Evolutionary conservation across 1,140 invertebrate genomes (phyloP).

Genomic region (Apis cerana): DNA sequence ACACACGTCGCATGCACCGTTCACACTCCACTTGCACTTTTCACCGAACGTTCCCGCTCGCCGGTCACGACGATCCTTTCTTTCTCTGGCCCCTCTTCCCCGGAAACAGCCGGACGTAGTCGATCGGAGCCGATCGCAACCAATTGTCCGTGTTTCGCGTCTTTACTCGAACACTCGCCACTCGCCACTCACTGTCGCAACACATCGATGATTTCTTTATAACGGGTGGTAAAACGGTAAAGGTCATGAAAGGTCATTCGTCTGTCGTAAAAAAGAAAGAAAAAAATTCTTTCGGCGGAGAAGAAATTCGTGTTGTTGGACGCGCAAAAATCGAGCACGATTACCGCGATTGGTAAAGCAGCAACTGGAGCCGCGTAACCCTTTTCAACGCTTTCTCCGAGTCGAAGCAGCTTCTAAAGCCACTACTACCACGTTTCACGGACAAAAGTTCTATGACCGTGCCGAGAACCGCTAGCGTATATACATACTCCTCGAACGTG

Average conservation of each 20-base stretch:
- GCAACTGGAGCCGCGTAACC: slow-evolving; percentile 11
- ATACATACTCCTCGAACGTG: slow-evolving; percentile 8
- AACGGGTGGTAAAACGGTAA: slow-evolving; percentile 39
- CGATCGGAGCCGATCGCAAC: slow-evolving; percentile 52
- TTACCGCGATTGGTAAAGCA: slow-evolving; percentile 7
- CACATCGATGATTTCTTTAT: slow-evolving; percentile 2
- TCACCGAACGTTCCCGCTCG: slow-evolving; percentile 38
- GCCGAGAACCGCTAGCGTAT: slow-evolving; percentile 26
- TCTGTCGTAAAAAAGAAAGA: background rate
- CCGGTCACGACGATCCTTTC: slow-evolving; percentile 44
- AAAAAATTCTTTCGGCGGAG: too few relatives aligned
- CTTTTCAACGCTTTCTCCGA: slow-evolving; percentile 32
- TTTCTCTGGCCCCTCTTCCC: slow-evolving; percentile 16
- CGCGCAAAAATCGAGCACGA: slow-evolving; percentile 1
- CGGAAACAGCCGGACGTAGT: slow-evolving; percentile 47
- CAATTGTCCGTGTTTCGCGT: slow-evolving; percentile 35
- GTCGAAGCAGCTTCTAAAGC: slow-evolving; percentile 9
- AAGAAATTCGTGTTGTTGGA: too few relatives aligned
- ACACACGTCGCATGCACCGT: slow-evolving; percentile 40
- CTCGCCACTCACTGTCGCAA: slow-evolving; percentile 27
- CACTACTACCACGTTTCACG: slow-evolving; percentile 46
- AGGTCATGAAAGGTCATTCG: slow-evolving; percentile 59
- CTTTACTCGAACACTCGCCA: slow-evolving; percentile 22
- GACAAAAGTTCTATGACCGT: slow-evolving; percentile 63
- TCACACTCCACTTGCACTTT: slow-evolving; percentile 63